Evolutionary conservation across 2,888 invertebrate species (phyloP), one percentile per base, ranked within the genome.

Genomic region (Drosophila birchii): DNA sequence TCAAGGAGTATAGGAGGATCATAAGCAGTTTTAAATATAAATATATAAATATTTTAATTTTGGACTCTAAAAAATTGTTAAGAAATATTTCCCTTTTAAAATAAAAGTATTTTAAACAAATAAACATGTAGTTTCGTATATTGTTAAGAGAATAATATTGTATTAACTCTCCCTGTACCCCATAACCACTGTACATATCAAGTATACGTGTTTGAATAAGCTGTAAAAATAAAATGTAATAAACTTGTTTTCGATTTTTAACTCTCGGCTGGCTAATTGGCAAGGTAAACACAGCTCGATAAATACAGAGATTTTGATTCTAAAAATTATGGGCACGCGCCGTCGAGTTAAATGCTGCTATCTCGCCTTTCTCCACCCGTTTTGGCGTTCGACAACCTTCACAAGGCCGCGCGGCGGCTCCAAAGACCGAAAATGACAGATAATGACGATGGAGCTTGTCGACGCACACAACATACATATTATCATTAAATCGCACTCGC

Each of bases 381-480:
- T 38, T 38, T 14, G 34, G 38, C 36, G 32, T 23, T 38, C 41
- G 34, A 43, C 36, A 32, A 29, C 54, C 44, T 39, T 34, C n/a
- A 16, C 39, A 66, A 67, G 45, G 68, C 39, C 67, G 32, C 66
- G 29, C 9, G n/a, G 12, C 9, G 32, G 16, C 23, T n/a, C n/a
- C 11, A 53, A 53, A 67, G 51, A 54, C 41, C 57, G 44, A 55
- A 73, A 75, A 58, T 67, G 55, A 56, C 59, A 59, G 67, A 67
- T 75, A 59, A 75, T 75, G 49, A 58, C 54, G 55, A 53, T 72
- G 55, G 36, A 57, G 73, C 62, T 49, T 75, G 66, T 72, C 62
- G 55, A 2, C 23, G 51, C 51, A 36, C 51, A 63, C 60, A 71
- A 71, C 76, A 76, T 76, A 58, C 76, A 76, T 76, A 58, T 73